phyloP scores from a whole-genome alignment of 2,797 vertebrate species.

The Clarias fuscus region DNA sequence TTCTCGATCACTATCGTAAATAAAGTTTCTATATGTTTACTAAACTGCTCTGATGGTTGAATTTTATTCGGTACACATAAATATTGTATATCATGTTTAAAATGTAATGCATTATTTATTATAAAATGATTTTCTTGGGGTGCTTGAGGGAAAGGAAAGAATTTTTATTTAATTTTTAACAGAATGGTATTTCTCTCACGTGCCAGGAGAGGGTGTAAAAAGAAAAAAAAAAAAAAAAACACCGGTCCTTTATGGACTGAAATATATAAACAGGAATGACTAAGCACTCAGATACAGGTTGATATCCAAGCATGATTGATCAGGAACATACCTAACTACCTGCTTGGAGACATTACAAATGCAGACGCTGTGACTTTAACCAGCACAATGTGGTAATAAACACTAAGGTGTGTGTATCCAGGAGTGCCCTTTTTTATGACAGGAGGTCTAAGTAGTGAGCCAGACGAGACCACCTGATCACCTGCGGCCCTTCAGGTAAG shows the following conservation, averaged over 20 bases:
- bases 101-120: background rate
- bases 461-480: background rate
- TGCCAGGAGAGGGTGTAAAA: background rate
- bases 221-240: background rate
- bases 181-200: background rate
- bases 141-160: background rate
- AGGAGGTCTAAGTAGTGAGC: constrained; percentile 24
- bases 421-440: constrained; percentile 30
- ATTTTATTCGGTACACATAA: background rate
- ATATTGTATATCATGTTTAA: too few relatives aligned
- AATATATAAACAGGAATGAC: background rate
- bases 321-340: background rate
- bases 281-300: background rate
- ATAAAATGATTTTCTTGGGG: background rate
- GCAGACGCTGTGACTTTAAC: constrained; percentile 51
- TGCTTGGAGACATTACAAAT: background rate
- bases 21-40: background rate
- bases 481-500: constrained; percentile 42
- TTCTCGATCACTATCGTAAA: too few relatives aligned
- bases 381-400: constrained; percentile 46
- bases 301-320: background rate
- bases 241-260: background rate
- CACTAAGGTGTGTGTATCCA: constrained; percentile 27
- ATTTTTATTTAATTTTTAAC: background rate
- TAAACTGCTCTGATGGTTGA: background rate